Base-by-base conservation (phyloP, 2,797 vertebrate genomes). In the Dipus sagitta region DNA sequence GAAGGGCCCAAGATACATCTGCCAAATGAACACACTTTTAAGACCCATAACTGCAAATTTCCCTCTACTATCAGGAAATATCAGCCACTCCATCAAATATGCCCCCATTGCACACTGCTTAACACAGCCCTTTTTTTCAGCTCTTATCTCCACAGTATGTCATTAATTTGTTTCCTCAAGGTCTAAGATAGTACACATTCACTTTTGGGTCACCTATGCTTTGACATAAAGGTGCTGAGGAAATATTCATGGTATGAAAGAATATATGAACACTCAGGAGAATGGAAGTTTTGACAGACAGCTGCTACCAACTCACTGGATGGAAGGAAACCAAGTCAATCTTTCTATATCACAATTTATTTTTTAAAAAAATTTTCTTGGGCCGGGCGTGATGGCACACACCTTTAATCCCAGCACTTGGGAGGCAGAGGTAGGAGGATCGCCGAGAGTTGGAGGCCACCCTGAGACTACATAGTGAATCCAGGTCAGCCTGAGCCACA, bases 151-250 rank as follows among this genome's bases (percentile, higher is more conserved):
- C 70, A 26, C 38, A 62, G 10, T 67, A 58, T 89, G 42, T 14
- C 70, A 67, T 70, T 83, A 83, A 94, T 64, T 58, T 58, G 78
- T 89, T 47, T 79, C 30, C 80, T 96, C 75, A 95, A 68, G 64
- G 54, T 90, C 64, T 90, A 68, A 87, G 34, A 85, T 5, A 81
- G 14, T 24, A 0, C 30, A 95, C 28, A 77, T 71, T 90, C 75
- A 86, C 82, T 91, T 95, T 82, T 94, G 12, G 91, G 70, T 91
- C 42, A 88, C 70, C 30, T 94, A 79, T 10, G 68, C 65, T 62
- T 64, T 72, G 68, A 52, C 83, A 96, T 54, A 75, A 93, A 91
- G 47, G n/a, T 78, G 21, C 79, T 89, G 74, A 80, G 58, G 71
- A 96, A 94, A 80, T 94, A 94, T 60, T 86, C 88, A 90, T 18